Base-by-base conservation (phyloP, 1,140 invertebrate species). In the Leptinotarsa undecemlineata region DNA sequence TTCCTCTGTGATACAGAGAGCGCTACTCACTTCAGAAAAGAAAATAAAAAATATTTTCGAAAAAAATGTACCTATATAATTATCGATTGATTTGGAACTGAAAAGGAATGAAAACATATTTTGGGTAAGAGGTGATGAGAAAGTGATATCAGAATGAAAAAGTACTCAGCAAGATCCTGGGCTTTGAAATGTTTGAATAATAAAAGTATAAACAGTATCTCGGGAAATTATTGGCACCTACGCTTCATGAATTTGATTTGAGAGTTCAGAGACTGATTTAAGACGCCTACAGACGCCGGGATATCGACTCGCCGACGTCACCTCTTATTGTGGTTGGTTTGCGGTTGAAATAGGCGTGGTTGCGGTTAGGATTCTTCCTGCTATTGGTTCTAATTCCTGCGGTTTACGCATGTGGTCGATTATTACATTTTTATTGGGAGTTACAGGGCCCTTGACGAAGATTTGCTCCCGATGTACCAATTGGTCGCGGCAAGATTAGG, bases 261-360 rank as follows among this genome's bases (percentile, higher is more conserved):
- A 57, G 51, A 19, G 51, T 57, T 57, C 51, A 13, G 15, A 57
- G 51, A 57, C 62, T 42, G 79, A 75, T 77, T 78, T 78, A 82
- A 82, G 81, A 82, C 78, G 80, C 79, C 79, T 81, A 77, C 77
- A 80, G 80, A 78, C 79, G 79, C 63, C 74, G 74, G 62, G 72
- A 79, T 75, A 79, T 81, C 76, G 81, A 79, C 83, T 82, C 84
- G 84, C 76, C 81, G 81, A 82, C 83, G 84, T 75, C 82, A 84
- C 79, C 82, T 85, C 83, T 81, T 82, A 81, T 85, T 86, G 85
- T 85, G 85, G 85, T 86, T 86, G 85, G 85, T 86, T 86, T 86
- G 85, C 79, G 85, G 85, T 86, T 85, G 85, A 82, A 82, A 82
- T 77, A 79, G 85, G 85, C 84, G 84, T 77, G 80, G 82, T 81